phyloP scores from a whole-genome alignment of 2,797 vertebrate species.

The Tokudaia tokunoshimensis region DNA sequence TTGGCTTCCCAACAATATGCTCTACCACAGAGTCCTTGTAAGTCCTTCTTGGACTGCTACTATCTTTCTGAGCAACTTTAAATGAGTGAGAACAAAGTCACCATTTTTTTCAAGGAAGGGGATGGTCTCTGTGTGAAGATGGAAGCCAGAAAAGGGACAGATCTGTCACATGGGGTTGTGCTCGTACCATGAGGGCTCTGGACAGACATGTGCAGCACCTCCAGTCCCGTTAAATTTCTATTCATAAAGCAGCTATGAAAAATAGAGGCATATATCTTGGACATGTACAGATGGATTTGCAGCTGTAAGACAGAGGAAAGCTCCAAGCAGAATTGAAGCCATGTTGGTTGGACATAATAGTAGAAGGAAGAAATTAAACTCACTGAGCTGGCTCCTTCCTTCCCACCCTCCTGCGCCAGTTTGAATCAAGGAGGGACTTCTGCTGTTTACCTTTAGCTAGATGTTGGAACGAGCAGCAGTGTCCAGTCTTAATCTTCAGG shows the following conservation, averaged over 20 bases:
- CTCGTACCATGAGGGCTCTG: not conserved
- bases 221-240: not conserved
- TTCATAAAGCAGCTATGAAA: not conserved
- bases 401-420: not conserved
- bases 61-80: not conserved
- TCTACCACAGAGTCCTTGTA: not conserved
- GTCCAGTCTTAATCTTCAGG: not conserved
- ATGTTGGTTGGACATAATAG: not conserved
- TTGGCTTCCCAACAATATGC: not conserved
- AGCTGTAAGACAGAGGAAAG: not conserved
- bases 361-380: not conserved
- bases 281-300: not conserved
- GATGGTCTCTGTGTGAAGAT: not conserved
- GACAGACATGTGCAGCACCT: not conserved
- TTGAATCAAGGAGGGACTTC: not conserved
- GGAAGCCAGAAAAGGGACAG: not conserved
- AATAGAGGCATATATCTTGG: not conserved
- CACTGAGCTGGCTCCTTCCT: not conserved
- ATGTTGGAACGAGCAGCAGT: not conserved
- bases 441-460: not conserved
- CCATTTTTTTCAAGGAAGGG: not conserved
- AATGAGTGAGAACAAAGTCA: not conserved
- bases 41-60: not conserved
- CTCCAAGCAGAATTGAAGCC: not conserved
- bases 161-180: not conserved